A percentile compares a stretch with the other conserved stretches of the same genome.
phyloP scores from a whole-genome alignment of 2,888 invertebrate genomes.

The Agriopis aurantiaria region DNA sequence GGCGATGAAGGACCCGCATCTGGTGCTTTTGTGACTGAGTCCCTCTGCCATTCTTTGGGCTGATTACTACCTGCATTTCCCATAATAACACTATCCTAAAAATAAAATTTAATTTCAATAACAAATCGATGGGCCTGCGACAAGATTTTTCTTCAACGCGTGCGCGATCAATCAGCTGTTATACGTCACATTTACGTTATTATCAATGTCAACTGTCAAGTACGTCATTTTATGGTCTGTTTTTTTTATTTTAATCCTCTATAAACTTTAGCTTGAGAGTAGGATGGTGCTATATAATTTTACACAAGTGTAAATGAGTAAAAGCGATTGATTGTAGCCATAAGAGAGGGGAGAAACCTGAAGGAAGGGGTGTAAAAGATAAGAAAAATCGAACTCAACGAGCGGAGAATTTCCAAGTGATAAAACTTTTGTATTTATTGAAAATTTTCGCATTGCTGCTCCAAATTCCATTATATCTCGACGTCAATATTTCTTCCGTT shows the following conservation, averaged over 20 bases:
- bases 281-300: neutral
- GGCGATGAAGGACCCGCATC: slow-evolving; percentile 79
- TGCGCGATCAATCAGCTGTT: slow-evolving; percentile 27
- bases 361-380: slow-evolving; percentile 10
- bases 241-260: neutral
- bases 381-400: slow-evolving; percentile 32
- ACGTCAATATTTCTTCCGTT: slow-evolving; percentile 35
- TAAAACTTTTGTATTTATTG: slow-evolving; percentile 28
- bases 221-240: neutral
- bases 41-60: slow-evolving; percentile 92
- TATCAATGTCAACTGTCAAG: slow-evolving; percentile 10
- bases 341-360: neutral
- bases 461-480: slow-evolving; percentile 40
- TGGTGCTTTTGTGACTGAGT: slow-evolving; percentile 78
- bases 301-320: neutral
- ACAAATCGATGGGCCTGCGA: slow-evolving; percentile 20
- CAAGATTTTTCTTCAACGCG: slow-evolving; percentile 15
- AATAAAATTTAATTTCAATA: slow-evolving; percentile 19
- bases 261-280: slow-evolving; percentile 6
- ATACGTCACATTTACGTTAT: neutral
- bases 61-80: slow-evolving; percentile 92
- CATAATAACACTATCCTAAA: slow-evolving; percentile 75
- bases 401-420: slow-evolving; percentile 37
- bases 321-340: neutral
- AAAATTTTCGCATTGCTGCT: slow-evolving; percentile 42